Evolutionary conservation across 2,113 vertebrate species (phyloP).

Genomic region (Dicerorhinus sumatrensis): DNA sequence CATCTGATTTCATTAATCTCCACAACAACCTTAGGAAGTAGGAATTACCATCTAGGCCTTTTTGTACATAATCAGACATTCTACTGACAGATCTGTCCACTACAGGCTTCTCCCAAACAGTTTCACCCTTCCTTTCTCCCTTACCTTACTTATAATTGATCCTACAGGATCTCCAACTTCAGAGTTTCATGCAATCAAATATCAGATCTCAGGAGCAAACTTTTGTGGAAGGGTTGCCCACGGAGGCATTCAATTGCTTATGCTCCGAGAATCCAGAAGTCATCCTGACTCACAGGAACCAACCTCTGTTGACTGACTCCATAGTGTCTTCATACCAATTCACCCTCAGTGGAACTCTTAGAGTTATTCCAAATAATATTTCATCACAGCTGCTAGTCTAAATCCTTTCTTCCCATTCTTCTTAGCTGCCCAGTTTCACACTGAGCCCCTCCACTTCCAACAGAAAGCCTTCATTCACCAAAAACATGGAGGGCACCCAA

Average conservation of each 20-base stretch:
- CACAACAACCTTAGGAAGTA: background rate
- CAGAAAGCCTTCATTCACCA: conserved; percentile 32
- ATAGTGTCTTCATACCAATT: background rate
- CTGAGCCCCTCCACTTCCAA: background rate
- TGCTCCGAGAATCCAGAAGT: background rate
- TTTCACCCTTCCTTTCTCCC: conserved; percentile 9
- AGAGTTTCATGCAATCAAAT: background rate
- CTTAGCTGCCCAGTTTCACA: background rate
- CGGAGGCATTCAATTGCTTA: background rate
- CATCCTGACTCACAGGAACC: background rate
- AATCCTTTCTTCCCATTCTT: background rate
- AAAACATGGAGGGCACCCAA: background rate
- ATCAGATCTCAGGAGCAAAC: background rate
- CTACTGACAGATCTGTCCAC: background rate
- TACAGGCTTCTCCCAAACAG: background rate
- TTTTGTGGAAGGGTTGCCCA: background rate
- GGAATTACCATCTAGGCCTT: background rate
- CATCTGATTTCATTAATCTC: background rate
- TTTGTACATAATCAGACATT: background rate
- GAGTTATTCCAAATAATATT: background rate
- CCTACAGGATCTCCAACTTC: background rate
- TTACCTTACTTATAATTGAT: background rate
- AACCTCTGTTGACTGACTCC: background rate
- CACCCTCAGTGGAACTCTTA: background rate
- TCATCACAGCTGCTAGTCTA: background rate